A percentile compares a stretch with the other conserved stretches of the same genome.
phyloP scores from a whole-genome alignment of 2,113 vertebrate genomes.

The Oenanthe melanoleuca region DNA sequence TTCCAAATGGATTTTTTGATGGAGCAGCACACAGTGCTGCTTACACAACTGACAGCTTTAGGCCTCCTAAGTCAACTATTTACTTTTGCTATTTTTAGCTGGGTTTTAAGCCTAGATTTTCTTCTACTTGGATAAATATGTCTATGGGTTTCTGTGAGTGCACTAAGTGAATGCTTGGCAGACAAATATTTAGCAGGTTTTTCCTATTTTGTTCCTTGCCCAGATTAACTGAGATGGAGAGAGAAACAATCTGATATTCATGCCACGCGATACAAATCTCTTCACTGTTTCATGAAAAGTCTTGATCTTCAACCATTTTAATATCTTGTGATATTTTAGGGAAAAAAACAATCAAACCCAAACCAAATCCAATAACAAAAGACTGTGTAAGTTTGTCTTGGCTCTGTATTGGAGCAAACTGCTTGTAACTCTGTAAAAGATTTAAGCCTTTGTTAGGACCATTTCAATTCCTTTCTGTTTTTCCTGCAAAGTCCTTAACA shows the following conservation, averaged over 20 bases:
- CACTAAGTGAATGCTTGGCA: background rate
- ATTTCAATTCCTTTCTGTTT: constrained; percentile 7
- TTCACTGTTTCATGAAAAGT: background rate
- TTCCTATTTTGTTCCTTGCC: background rate
- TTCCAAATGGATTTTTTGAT: background rate
- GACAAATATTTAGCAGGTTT: background rate
- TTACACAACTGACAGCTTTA: background rate
- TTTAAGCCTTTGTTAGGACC: background rate
- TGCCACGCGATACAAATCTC: background rate
- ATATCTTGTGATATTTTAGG: background rate
- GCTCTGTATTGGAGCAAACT: background rate
- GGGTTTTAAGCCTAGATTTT: background rate
- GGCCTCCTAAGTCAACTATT: background rate
- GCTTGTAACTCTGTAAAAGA: background rate
- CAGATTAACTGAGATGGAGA: background rate
- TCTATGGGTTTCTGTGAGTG: background rate
- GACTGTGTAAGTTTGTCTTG: background rate
- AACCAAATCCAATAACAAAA: background rate
- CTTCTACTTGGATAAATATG: background rate
- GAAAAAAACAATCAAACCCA: background rate
- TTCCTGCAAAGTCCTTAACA: background rate
- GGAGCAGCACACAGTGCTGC: background rate
- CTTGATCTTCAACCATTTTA: background rate
- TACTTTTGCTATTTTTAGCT: background rate
- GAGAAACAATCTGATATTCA: background rate